phyloP scores from a whole-genome alignment of 2,797 vertebrate genomes.

The Falco cherrug region DNA sequence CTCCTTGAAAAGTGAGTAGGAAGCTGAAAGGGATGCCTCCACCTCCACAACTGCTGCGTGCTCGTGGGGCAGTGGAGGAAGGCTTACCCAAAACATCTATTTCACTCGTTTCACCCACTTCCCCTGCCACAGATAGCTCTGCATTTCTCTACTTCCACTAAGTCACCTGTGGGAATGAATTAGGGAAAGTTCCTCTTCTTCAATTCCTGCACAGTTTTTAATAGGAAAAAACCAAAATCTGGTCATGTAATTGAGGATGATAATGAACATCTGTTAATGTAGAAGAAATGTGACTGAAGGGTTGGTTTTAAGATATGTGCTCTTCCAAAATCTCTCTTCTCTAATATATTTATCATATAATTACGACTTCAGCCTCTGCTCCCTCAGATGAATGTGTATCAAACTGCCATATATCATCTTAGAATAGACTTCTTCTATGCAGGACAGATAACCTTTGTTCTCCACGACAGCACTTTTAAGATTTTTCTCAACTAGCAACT shows the following conservation, averaged over 20 bases:
- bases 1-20: background rate
- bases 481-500: conserved; percentile 6
- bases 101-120: background rate
- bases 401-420: conserved; percentile 46
- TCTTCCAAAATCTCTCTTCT: background rate
- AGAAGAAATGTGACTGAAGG: conserved; percentile 13
- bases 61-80: background rate
- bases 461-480: conserved; percentile 31
- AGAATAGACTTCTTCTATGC: conserved; percentile 32
- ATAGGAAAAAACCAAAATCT: background rate
- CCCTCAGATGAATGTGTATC: conserved; percentile 47
- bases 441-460: conserved; percentile 53
- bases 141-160: background rate
- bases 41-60: background rate
- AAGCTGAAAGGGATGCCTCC: background rate
- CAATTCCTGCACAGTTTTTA: background rate
- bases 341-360: conserved; percentile 34
- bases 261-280: background rate
- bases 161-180: background rate
- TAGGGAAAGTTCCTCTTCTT: background rate
- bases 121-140: background rate
- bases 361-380: conserved; percentile 57
- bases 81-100: background rate
- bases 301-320: background rate
- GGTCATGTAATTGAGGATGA: background rate